Conservation (phyloP, 2,113 vertebrate species). For the Ciconia stormi region DNA sequence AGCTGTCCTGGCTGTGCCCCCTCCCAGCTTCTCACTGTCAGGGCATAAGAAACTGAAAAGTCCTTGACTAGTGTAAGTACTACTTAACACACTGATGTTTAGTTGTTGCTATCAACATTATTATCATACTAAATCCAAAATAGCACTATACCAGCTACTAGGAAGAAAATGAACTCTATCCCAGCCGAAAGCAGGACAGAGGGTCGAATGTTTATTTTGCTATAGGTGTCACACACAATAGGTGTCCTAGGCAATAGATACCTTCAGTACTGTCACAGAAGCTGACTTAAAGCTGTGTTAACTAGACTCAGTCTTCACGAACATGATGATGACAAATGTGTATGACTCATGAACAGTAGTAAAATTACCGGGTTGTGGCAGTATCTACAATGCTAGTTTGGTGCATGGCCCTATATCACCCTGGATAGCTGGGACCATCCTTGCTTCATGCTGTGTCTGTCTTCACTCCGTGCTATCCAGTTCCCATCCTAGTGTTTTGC, state of each 20-base stretch:
- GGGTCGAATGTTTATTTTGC: background rate
- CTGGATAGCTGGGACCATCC: background rate
- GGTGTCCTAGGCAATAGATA: background rate
- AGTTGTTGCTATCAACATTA: too few species aligned
- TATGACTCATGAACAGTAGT: background rate
- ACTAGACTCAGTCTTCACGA: background rate
- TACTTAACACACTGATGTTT: too few species aligned
- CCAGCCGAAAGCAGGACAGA: background rate
- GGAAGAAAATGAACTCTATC: too few species aligned
- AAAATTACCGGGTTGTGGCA: background rate
- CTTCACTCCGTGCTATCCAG: background rate
- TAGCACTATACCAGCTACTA: too few species aligned
- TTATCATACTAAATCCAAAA: too few species aligned
- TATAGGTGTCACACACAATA: background rate
- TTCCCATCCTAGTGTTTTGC: background rate
- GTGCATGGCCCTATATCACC: accelerated
- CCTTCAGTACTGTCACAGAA: background rate
- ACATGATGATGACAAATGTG: background rate
- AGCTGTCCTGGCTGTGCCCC: too few species aligned
- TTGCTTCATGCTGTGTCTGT: background rate
- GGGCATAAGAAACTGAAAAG: too few species aligned
- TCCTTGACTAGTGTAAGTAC: too few species aligned
- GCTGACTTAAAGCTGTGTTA: background rate
- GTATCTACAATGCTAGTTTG: background rate
- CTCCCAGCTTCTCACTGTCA: too few species aligned